Percentiles rank a stretch among this genome's conserved stretches.
phyloP scores from a whole-genome alignment of 2,888 invertebrate species.

The Metalampra italica region DNA sequence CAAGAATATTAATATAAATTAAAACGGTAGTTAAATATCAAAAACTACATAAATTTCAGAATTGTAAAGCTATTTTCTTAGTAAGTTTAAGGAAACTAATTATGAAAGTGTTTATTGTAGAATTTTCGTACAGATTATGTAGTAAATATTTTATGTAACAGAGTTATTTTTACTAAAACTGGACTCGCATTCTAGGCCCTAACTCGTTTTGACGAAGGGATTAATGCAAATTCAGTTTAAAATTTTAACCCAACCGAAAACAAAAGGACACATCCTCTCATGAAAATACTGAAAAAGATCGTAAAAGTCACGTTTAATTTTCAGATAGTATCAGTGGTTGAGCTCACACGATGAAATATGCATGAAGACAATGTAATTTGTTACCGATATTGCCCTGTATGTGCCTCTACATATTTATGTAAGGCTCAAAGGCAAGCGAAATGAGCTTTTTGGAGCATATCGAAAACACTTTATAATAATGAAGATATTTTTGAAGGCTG shows the following conservation, averaged over 20 bases:
- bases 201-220: too few relatives aligned
- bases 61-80: too few relatives aligned
- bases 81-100: too few relatives aligned
- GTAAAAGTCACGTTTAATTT: constrained; percentile 40
- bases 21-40: too few relatives aligned
- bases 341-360: constrained; percentile 48
- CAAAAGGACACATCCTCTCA: not conserved
- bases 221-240: not conserved
- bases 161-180: too few relatives aligned
- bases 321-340: constrained; percentile 40
- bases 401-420: constrained; percentile 25
- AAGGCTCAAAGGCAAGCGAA: constrained; percentile 16
- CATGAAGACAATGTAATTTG: constrained; percentile 61
- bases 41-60: too few relatives aligned
- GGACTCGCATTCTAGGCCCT: too few relatives aligned
- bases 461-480: not conserved
- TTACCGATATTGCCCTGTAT: constrained; percentile 43
- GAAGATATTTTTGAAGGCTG: not conserved
- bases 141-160: too few relatives aligned
- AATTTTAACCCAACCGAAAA: not conserved
- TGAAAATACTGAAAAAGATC: not conserved
- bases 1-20: too few relatives aligned
- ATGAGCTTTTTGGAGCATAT: constrained; percentile 26
- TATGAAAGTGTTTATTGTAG: too few relatives aligned
- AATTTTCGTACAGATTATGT: too few relatives aligned